Percentiles rank a stretch among this genome's conserved stretches.
Evolutionary conservation across 2,888 invertebrate genomes (phyloP).

Genomic region (Agrotis exclamationis): DNA sequence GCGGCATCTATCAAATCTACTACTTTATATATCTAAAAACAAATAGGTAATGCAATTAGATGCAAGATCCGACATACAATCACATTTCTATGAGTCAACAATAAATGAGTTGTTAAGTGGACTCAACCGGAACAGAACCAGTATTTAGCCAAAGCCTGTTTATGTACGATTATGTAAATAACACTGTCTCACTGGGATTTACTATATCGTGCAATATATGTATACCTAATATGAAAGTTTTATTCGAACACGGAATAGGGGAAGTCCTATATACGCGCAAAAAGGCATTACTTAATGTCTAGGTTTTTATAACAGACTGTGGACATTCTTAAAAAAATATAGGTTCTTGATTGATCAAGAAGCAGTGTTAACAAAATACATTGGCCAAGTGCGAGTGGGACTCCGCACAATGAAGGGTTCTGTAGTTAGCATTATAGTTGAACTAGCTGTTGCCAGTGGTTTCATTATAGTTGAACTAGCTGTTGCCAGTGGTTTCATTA

Average conservation of each 20-base stretch:
- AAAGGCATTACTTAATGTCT: not conserved
- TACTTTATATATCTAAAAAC: not conserved
- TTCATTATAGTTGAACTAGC: no score
- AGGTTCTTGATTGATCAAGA: not conserved
- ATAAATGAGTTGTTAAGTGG: constrained; percentile 10
- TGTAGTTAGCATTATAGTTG: no score
- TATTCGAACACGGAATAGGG: constrained; percentile 19
- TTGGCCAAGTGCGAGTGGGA: no score
- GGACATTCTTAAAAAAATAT: not conserved
- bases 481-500: no score
- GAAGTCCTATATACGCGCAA: constrained; percentile 14
- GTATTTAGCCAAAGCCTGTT: constrained; percentile 40
- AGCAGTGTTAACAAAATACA: not conserved
- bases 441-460: no score
- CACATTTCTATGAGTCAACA: constrained; percentile 24
- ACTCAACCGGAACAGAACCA: constrained; percentile 47
- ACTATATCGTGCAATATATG: constrained; percentile 37
- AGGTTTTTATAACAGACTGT: not conserved
- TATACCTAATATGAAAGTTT: constrained; percentile 4
- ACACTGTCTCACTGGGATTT: constrained; percentile 32
- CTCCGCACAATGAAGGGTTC: no score
- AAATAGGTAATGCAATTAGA: not conserved
- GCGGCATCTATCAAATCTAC: no score
- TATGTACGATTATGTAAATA: constrained; percentile 45
- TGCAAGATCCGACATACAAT: not conserved